These are phyloP conservation scores for Leptinotarsa haldemani DNA, from an alignment of 2,888 invertebrate genomes.

Conservation along the genomic window DNA sequence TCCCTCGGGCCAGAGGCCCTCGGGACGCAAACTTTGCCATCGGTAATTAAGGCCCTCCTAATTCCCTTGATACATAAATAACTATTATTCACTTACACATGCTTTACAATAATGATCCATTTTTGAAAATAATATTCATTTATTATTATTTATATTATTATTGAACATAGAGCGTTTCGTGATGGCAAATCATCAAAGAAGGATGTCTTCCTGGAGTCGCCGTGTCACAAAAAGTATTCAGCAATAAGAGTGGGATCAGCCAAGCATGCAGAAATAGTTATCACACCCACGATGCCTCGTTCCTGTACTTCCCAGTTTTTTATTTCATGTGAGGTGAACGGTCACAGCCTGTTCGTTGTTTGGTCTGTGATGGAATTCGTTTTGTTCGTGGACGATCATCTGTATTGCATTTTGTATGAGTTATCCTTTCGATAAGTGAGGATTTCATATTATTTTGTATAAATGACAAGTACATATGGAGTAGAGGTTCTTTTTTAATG, in stretches of 20 bases:
- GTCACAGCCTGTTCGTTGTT: conserved; percentile 1
- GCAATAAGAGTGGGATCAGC: conserved; percentile 16
- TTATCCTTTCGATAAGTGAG: too few relatives aligned
- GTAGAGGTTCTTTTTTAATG: too few relatives aligned
- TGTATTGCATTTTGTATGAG: background rate
- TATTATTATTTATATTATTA: too few relatives aligned
- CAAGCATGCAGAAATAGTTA: conserved; percentile 21
- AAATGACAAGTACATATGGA: too few relatives aligned
- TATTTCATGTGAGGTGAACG: conserved; percentile 18
- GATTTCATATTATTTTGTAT: too few relatives aligned
- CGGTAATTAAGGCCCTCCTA: too few relatives aligned
- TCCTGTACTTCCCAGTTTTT: conserved; percentile 15
- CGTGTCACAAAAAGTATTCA: conserved; percentile 21
- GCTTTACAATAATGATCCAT: too few relatives aligned
- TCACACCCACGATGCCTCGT: conserved; percentile 18
- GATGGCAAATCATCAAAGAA: background rate
- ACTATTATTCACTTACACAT: too few relatives aligned
- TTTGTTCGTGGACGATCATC: background rate
- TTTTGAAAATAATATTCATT: too few relatives aligned
- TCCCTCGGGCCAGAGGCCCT: too few relatives aligned
- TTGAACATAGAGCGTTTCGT: background rate
- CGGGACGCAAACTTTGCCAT: too few relatives aligned
- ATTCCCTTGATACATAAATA: too few relatives aligned
- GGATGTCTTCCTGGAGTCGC: background rate
- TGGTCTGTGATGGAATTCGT: conserved; percentile 4